phyloP scores from a whole-genome alignment of 2,888 invertebrate species.

The Ichneumoninae sp. region DNA sequence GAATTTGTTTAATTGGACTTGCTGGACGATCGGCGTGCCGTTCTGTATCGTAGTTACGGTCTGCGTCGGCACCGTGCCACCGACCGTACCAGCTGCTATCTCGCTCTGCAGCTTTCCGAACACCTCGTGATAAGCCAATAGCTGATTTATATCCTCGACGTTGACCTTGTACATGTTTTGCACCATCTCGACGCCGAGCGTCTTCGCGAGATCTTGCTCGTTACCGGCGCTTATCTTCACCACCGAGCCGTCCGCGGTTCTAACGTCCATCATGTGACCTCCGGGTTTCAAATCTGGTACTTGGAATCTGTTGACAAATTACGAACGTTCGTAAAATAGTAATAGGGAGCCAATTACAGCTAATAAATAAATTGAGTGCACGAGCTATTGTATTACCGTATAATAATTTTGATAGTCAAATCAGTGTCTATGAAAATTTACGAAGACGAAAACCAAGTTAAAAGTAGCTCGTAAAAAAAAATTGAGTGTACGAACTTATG shows the following conservation, averaged over 20 bases:
- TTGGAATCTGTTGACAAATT: constrained; percentile 80
- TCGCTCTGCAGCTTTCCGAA: constrained; percentile 90
- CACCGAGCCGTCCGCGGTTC: constrained; percentile 90
- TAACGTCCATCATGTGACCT: constrained; percentile 87
- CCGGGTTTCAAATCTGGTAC: constrained; percentile 84
- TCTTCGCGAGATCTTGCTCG: constrained; percentile 87
- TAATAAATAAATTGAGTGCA: neutral
- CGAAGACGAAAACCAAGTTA: neutral
- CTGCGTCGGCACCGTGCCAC: constrained; percentile 82
- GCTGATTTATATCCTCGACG: constrained; percentile 93
- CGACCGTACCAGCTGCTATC: constrained; percentile 84
- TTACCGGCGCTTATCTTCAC: constrained; percentile 90
- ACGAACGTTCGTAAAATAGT: too few relatives aligned
- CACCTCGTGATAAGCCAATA: constrained; percentile 94
- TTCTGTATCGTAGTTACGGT: constrained; percentile 83
- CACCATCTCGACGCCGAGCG: constrained; percentile 89
- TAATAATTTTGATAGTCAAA: neutral
- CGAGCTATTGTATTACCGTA: neutral
- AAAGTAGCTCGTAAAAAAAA: neutral
- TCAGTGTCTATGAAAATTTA: neutral
- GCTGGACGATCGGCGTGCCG: constrained; percentile 82
- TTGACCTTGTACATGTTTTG: constrained; percentile 92
- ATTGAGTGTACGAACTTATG: neutral
- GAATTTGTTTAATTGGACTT: constrained; percentile 83
- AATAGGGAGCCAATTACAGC: neutral